Conservation (phyloP, 2,888 invertebrate species). For the Bedellia somnulentella region DNA sequence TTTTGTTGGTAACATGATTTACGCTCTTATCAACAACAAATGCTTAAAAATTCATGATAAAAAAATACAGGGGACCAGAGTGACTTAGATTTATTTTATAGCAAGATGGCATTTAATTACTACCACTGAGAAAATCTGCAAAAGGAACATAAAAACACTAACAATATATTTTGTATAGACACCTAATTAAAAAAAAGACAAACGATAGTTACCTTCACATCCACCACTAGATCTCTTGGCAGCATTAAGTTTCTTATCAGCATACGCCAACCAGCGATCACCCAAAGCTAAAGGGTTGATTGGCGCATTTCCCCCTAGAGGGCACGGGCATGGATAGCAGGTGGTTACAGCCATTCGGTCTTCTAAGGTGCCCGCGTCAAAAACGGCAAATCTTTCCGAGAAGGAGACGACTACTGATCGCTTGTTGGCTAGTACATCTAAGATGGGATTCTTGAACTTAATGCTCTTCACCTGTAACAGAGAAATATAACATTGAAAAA, state of each 20-base stretch:
- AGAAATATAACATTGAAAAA: no score
- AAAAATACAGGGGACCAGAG: no score
- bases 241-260: constrained; percentile 81
- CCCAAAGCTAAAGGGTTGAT: constrained; percentile 86
- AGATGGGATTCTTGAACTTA: constrained; percentile 88
- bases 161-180: no score
- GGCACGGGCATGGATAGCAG: constrained; percentile 86
- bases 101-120: no score
- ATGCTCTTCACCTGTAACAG: constrained; percentile 75
- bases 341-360: constrained; percentile 86
- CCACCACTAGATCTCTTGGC: constrained; percentile 81
- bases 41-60: no score
- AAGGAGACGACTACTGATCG: constrained; percentile 87
- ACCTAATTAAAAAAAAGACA: no score
- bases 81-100: no score
- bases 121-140: no score
- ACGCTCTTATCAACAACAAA: no score
- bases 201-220: constrained; percentile 67
- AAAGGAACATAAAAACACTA: no score
- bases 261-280: constrained; percentile 80
- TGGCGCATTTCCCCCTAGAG: constrained; percentile 44
- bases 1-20: no score
- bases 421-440: constrained; percentile 87
- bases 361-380: constrained; percentile 86
- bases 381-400: constrained; percentile 86